phyloP scores from a whole-genome alignment of 2,888 invertebrate genomes.

The Balanococcus diminutus region DNA sequence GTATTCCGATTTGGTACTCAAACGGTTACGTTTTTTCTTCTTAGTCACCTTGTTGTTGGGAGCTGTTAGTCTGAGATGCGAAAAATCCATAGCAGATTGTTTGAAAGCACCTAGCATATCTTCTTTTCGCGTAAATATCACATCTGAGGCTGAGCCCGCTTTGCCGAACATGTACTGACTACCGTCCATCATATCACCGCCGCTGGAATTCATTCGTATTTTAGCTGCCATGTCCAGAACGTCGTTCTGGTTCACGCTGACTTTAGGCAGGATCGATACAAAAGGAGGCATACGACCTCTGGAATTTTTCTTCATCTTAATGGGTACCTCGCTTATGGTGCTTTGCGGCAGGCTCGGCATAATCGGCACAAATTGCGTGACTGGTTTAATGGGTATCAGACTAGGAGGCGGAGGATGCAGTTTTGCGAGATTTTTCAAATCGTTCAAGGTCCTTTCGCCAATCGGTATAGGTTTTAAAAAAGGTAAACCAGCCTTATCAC shows the following conservation, averaged over 20 bases:
- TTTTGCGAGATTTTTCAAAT: not conserved
- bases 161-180: not conserved
- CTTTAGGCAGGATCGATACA: not conserved
- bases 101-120: not conserved
- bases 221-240: not conserved
- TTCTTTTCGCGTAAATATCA: not conserved
- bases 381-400: slow-evolving; percentile 35
- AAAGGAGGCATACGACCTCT: not conserved
- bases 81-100: not conserved
- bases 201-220: not conserved
- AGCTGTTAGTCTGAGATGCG: not conserved
- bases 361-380: slow-evolving; percentile 1
- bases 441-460: not conserved
- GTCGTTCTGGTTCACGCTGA: not conserved
- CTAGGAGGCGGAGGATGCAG: slow-evolving; percentile 46
- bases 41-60: not conserved
- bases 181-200: not conserved
- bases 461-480: slow-evolving; percentile 10
- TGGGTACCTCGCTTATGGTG: not conserved
- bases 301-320: not conserved
- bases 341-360: not conserved
- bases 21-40: not conserved
- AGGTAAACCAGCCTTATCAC: slow-evolving; percentile 14
- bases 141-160: not conserved
- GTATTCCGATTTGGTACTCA: slow-evolving; percentile 4